Evolutionary conservation across 2,797 vertebrate genomes (phyloP), one percentile per base, ranked within the genome.

Genomic region (Pangasius sanitwongsei): DNA sequence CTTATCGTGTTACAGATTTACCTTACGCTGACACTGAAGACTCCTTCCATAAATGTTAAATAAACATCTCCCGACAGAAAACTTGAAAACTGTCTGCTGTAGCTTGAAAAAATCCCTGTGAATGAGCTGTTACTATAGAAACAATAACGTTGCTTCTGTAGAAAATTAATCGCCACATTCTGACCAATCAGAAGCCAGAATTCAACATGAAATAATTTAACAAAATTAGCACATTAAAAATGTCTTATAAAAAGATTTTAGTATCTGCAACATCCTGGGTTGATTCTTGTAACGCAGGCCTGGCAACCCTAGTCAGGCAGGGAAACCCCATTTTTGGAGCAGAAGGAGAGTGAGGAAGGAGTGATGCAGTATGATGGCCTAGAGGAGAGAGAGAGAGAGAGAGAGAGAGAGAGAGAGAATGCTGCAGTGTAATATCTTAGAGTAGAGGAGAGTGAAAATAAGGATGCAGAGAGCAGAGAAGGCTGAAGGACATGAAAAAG

Each of bases 321-420:
- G 72, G 85, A 90, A 89, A 89, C 85, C 88, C 88, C 86, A 85
- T 87, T 86, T 87, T 82, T 18, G 59, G 87, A 82, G 70, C 80
- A 84, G 78, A 83, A 55, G 48, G 82, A 83, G 83, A 83, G 28
- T 12, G 28, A 41, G 15, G 85, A 59, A 70, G 86, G 75, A 91
- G 82, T 85, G 72, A 86, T 85, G 67, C 85, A 77, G 87, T 83
- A 72, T 77, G 67, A 86, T 84, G 44, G 87, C 81, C 85, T 85
- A 74, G 74, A 88, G 90, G 37, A 55, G 69, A 86, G 70, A 44
- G 72, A 75, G 67, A 87, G 74, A 53, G 69, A 78, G 59, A 87
- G 65, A 55, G 78, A 86, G 67, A 80, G 84, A 83, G 83, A 53
- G 70, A 80, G 87, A 55, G 86, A 85, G 80, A 89, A 81, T 67